Conservation (phyloP, 2,888 invertebrate species). For the Limenitis camilla region DNA sequence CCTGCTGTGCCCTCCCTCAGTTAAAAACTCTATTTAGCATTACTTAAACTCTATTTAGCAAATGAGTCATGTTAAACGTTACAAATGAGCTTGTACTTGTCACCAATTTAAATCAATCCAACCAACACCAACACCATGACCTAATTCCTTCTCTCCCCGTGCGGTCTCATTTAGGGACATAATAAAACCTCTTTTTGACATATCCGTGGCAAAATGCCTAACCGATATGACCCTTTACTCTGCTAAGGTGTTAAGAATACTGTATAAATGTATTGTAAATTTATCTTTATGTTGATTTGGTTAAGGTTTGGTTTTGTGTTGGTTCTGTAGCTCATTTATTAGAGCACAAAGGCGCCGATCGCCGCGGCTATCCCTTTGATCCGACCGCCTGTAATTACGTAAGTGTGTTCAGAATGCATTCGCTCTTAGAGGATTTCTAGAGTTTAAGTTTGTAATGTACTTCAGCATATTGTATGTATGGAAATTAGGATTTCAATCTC, state of each 20-base stretch:
- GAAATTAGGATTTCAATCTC: conserved; percentile 2
- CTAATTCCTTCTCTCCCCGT: conserved; percentile 59
- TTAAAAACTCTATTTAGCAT: no score
- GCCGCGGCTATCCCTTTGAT: conserved; percentile 62
- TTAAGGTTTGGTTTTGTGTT: conserved; percentile 28
- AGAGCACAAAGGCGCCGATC: conserved; percentile 67
- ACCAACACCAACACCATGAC: conserved; percentile 45
- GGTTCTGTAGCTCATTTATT: conserved; percentile 51
- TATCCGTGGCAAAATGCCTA: conserved; percentile 75
- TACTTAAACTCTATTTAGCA: neutral
- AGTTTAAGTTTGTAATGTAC: conserved; percentile 25
- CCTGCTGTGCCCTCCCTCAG: no score
- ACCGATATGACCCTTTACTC: conserved; percentile 69
- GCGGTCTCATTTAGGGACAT: conserved; percentile 68
- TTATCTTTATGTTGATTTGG: neutral
- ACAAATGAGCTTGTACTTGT: conserved; percentile 2
- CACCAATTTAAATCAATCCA: conserved; percentile 33
- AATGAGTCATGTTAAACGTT: neutral
- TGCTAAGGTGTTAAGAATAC: conserved; percentile 69
- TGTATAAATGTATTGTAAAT: conserved; percentile 18
- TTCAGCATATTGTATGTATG: conserved; percentile 7
- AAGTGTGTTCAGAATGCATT: conserved; percentile 43
- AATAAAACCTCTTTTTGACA: conserved; percentile 75
- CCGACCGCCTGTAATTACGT: conserved; percentile 63
- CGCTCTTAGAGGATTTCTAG: conserved; percentile 30